Conservation (phyloP, 2,888 invertebrate genomes). For the Xiphydria camelus region DNA sequence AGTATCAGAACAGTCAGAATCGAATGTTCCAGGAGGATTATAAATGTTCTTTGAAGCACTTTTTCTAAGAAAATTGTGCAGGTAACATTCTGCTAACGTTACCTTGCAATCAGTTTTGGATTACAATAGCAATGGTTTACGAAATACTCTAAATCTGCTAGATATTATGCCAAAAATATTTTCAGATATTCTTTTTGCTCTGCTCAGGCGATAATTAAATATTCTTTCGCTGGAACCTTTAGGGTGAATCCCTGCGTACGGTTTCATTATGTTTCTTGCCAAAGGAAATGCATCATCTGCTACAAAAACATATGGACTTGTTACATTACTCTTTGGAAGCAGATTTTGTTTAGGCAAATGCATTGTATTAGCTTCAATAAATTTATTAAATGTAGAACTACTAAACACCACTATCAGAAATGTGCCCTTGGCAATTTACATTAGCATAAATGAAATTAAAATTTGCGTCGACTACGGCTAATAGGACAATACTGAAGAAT, state of each 20-base stretch:
- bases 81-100: neutral
- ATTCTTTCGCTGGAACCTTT: too few relatives aligned
- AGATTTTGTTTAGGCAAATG: neutral
- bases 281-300: too few relatives aligned
- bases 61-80: too few relatives aligned
- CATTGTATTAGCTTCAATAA: neutral
- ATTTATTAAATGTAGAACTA: neutral
- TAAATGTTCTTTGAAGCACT: neutral
- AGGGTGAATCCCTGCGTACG: slow-evolving; percentile 8
- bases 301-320: too few relatives aligned
- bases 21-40: neutral
- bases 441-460: too few relatives aligned
- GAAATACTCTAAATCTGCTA: too few relatives aligned
- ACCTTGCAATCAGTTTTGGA: neutral
- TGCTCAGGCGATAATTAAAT: too few relatives aligned
- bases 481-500: too few relatives aligned
- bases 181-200: too few relatives aligned
- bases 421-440: slow-evolving; percentile 15
- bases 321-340: neutral
- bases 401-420: slow-evolving; percentile 20
- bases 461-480: too few relatives aligned
- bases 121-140: slow-evolving; percentile 11
- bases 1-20: neutral
- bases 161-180: too few relatives aligned
- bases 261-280: too few relatives aligned